Evolutionary conservation across 2,888 invertebrate species (phyloP).

Genomic region (Tanaodytes sp.): DNA sequence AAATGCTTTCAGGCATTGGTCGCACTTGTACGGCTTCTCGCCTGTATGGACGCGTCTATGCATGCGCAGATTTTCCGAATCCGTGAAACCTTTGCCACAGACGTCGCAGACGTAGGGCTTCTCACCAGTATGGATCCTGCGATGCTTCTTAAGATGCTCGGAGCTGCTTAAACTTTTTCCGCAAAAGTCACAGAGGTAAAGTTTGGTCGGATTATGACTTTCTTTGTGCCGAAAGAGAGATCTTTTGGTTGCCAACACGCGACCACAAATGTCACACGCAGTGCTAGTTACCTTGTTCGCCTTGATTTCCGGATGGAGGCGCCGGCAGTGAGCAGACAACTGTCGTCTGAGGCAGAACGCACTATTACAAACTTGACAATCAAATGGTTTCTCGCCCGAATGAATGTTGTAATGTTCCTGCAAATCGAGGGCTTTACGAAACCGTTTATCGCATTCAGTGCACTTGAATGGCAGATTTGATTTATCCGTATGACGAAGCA

Average conservation of each 20-base stretch:
- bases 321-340: slow-evolving; percentile 67
- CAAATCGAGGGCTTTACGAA: slow-evolving; percentile 67
- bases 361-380: slow-evolving; percentile 64
- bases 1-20: slow-evolving; percentile 74
- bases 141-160: slow-evolving; percentile 73
- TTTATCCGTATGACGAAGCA: slow-evolving; percentile 67
- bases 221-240: slow-evolving; percentile 69
- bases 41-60: slow-evolving; percentile 74
- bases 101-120: slow-evolving; percentile 74
- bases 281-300: slow-evolving; percentile 69
- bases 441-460: slow-evolving; percentile 69
- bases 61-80: slow-evolving; percentile 72
- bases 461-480: slow-evolving; percentile 68
- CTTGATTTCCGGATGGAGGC: slow-evolving; percentile 68
- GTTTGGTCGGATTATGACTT: slow-evolving; percentile 70
- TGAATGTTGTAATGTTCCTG: slow-evolving; percentile 71
- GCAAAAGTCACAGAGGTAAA: slow-evolving; percentile 74
- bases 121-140: slow-evolving; percentile 75
- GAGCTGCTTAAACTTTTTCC: slow-evolving; percentile 74
- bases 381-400: slow-evolving; percentile 70
- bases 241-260: slow-evolving; percentile 67
- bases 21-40: slow-evolving; percentile 74
- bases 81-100: slow-evolving; percentile 74
- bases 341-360: slow-evolving; percentile 67
- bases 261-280: slow-evolving; percentile 70